Percentiles rank a stretch among this genome's conserved stretches.
Conservation (phyloP, 2,888 invertebrate species). For the Rhorus exstirpatorius region DNA sequence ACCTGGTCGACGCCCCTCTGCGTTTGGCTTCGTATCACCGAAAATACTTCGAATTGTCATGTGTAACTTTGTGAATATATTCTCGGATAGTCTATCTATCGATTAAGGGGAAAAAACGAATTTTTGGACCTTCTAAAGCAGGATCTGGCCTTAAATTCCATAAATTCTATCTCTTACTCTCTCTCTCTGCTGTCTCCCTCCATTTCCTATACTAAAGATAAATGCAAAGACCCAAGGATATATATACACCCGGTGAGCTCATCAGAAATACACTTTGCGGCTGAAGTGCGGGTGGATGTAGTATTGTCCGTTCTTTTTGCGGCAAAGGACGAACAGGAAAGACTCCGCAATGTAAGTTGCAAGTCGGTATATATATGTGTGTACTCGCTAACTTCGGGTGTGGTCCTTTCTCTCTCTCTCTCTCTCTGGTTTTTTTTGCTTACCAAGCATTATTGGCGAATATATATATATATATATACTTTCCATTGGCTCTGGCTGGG, state of each 20-base stretch:
- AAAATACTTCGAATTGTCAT: no score
- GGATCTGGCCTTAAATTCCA: no score
- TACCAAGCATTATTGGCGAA: slow-evolving; percentile 22
- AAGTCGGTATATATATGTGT: slow-evolving; percentile 30
- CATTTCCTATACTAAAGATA: slow-evolving; percentile 21
- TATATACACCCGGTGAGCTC: slow-evolving; percentile 1
- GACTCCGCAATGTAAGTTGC: slow-evolving; percentile 54
- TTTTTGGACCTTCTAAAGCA: no score
- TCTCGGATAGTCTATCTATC: no score
- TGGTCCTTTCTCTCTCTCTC: slow-evolving; percentile 71
- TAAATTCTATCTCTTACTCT: background rate
- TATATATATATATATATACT: no score
- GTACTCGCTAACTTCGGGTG: slow-evolving; percentile 72
- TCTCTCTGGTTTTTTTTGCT: slow-evolving; percentile 10
- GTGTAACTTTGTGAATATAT: no score
- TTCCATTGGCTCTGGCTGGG: slow-evolving; percentile 75
- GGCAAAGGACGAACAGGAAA: slow-evolving; percentile 46
- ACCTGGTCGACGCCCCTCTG: no score
- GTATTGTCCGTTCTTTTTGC: slow-evolving; percentile 29
- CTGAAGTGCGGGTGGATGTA: slow-evolving; percentile 45
- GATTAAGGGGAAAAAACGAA: no score
- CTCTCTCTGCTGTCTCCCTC: background rate
- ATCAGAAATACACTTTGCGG: slow-evolving; percentile 42
- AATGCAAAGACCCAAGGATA: slow-evolving; percentile 33
- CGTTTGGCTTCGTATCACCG: no score